These are phyloP conservation scores for Echinops telfairi DNA, from an alignment of 2,113 vertebrate species.

Conservation along the genomic window DNA sequence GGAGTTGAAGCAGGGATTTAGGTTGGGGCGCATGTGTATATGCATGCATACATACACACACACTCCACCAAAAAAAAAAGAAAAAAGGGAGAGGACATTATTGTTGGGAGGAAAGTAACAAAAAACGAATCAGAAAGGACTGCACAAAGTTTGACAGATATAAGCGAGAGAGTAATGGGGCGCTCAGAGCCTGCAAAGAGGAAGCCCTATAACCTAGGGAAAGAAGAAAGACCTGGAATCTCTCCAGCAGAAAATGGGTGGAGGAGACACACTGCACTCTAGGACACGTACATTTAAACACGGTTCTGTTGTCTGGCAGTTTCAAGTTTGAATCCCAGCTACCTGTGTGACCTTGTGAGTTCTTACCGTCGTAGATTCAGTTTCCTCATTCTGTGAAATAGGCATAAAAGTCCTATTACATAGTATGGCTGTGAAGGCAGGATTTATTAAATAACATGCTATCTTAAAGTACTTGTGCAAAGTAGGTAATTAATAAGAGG, in stretches of 20 bases:
- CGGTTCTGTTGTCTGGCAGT: not conserved
- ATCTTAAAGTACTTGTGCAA: constrained; percentile 24
- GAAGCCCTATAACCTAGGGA: not conserved
- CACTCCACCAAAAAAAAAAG: not conserved
- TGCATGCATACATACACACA: no score
- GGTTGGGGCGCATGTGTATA: not conserved
- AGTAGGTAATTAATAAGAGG: constrained; percentile 33
- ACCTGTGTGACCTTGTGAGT: not conserved
- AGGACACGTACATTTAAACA: not conserved
- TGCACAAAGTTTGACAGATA: not conserved
- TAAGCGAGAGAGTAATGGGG: not conserved
- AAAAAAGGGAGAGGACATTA: not conserved
- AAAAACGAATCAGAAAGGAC: not conserved
- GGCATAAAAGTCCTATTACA: not conserved
- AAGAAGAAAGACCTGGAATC: not conserved
- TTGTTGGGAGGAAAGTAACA: not conserved
- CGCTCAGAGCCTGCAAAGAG: not conserved
- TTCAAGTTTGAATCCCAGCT: not conserved
- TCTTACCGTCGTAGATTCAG: not conserved
- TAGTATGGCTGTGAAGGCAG: not conserved
- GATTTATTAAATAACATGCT: not conserved
- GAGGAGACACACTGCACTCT: not conserved
- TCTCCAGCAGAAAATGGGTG: not conserved
- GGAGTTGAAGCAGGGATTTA: not conserved
- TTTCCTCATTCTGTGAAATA: not conserved